These are phyloP conservation scores for Apogon hyalosoma DNA, from an alignment of 2,797 vertebrate genomes.

Conservation along the genomic window DNA sequence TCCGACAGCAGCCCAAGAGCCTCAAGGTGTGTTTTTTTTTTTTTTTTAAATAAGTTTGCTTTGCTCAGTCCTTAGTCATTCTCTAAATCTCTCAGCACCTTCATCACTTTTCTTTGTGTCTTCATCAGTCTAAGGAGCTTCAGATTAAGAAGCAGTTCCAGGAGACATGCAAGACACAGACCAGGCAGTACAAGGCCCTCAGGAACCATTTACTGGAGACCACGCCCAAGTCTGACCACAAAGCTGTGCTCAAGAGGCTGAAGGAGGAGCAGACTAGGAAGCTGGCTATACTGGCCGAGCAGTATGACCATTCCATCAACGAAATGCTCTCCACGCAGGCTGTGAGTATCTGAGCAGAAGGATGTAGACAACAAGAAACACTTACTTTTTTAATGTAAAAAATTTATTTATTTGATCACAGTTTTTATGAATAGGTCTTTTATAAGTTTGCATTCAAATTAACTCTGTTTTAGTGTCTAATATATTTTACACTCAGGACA, in stretches of 20 bases:
- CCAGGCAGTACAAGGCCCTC: slow-evolving; percentile 97
- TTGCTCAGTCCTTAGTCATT: neutral
- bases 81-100: neutral
- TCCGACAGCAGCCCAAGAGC: slow-evolving; percentile 96
- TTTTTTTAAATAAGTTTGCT: too few species aligned
- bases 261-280: slow-evolving; percentile 96
- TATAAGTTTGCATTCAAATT: too few species aligned
- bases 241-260: slow-evolving; percentile 96
- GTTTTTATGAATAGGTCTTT: neutral
- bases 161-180: slow-evolving; percentile 99
- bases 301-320: slow-evolving; percentile 98
- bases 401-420: neutral
- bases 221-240: slow-evolving; percentile 97
- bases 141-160: slow-evolving; percentile 99
- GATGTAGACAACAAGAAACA: neutral
- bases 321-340: slow-evolving; percentile 99
- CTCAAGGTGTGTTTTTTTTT: slow-evolving; percentile 87
- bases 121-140: slow-evolving; percentile 92
- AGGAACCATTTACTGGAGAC: slow-evolving; percentile 97
- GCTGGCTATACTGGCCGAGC: slow-evolving; percentile 92
- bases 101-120: neutral
- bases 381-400: neutral
- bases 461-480: too few species aligned
- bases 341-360: slow-evolving; percentile 81
- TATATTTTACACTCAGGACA: too few species aligned